Evolutionary conservation across 2,888 invertebrate species (phyloP).

Genomic region (Herminia tarsipennalis): DNA sequence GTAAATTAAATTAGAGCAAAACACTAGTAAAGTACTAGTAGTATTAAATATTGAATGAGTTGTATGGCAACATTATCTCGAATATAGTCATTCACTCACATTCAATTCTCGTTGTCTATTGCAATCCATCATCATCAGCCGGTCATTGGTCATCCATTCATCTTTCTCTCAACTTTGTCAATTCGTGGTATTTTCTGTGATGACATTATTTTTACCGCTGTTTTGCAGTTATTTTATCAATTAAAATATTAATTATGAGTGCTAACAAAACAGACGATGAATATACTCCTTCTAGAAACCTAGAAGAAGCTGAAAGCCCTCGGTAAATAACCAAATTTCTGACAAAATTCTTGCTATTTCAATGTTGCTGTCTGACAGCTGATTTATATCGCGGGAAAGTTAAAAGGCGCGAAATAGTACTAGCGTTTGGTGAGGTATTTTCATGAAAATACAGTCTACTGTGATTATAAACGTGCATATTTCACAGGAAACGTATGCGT

Average conservation of each 20-base stretch:
- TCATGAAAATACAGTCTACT: slow-evolving; percentile 3
- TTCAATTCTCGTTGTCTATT: no score
- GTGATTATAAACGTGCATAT: slow-evolving; percentile 35
- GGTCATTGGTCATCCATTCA: not conserved
- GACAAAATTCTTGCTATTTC: slow-evolving; percentile 34
- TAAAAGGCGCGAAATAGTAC: slow-evolving; percentile 72
- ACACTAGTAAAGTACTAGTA: no score
- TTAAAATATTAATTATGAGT: slow-evolving; percentile 57
- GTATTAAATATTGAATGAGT: no score
- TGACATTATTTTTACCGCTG: slow-evolving; percentile 10
- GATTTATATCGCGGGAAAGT: slow-evolving; percentile 79
- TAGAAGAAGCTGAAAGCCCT: slow-evolving; percentile 64
- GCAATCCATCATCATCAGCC: slow-evolving; percentile 1
- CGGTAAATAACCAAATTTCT: slow-evolving; percentile 57
- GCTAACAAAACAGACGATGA: slow-evolving; percentile 58
- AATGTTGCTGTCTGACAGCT: slow-evolving; percentile 71
- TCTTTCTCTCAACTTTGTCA: not conserved
- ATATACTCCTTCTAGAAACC: slow-evolving; percentile 42
- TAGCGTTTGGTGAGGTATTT: slow-evolving; percentile 23
- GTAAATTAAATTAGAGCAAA: no score
- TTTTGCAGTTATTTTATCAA: slow-evolving; percentile 16
- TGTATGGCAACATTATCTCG: no score
- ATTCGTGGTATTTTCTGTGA: slow-evolving; percentile 13
- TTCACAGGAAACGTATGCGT: slow-evolving; percentile 70
- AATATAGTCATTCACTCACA: no score